Base-by-base conservation (phyloP, 2,888 invertebrate genomes). In the Spodoptera exigua region DNA sequence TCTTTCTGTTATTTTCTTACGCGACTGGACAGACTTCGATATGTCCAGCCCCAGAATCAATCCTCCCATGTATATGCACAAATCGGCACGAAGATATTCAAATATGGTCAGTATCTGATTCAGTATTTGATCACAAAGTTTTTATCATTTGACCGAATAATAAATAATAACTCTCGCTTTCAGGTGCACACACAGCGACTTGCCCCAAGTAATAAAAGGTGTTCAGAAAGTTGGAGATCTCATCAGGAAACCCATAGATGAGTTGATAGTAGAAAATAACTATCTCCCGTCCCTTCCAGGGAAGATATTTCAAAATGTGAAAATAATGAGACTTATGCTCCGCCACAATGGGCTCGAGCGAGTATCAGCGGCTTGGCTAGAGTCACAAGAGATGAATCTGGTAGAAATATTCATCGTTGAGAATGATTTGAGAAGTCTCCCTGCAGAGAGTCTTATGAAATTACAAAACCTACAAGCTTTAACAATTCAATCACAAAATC, bases 181-280 rank as follows among this genome's bases (percentile, higher is more conserved):
- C 88, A 98, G 98, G 98, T 98, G 98, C 86, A 98, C 98, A n/a
- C 98, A 98, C 93, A 97, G 98, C 93, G 98, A 98, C 83, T 90
- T 98, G 57, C 95, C 96, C 4, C 96, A 96, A 84, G 97, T 98
- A 13, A 89, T 96, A 70, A 96, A 96, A 80, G 97, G 97, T 9
- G 89, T 98, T 10, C 96, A 96, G 77, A 95, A 96, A 40, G 94
- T 97, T 35, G 96, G 96, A 64, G 95, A 96, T 48, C 95, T 95
- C 62, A 91, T 97, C 49, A 95, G 94, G 64, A 95, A 95, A 51
- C 96, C 97, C 4, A 96, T 98, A 76, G 98, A 98, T 87, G 98
- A 98, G 85, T 86, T 98, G 52, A 98, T 98, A 70, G 95, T 98
- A 74, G 98, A 98, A 91, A 98, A 97, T 82, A 98, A 98, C 86